Percentiles rank a stretch among this genome's conserved stretches.
phyloP scores from a whole-genome alignment of 2,797 vertebrate species.

The Chaunax sp. region DNA sequence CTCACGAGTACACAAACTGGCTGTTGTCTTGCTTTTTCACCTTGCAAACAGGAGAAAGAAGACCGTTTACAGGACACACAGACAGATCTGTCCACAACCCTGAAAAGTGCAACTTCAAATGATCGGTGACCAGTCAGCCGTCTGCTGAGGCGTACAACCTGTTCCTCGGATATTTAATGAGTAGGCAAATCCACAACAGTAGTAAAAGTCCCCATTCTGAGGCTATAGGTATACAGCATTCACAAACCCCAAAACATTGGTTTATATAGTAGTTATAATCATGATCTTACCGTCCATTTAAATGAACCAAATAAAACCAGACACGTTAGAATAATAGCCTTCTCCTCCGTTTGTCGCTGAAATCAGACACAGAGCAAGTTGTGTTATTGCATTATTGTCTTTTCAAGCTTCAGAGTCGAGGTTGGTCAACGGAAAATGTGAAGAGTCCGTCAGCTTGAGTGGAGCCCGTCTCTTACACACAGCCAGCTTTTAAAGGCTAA shows the following conservation, averaged over 20 bases:
- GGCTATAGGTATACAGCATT: slow-evolving; percentile 61
- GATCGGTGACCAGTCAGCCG: not conserved
- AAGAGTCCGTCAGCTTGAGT: slow-evolving; percentile 13
- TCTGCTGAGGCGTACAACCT: slow-evolving; percentile 14
- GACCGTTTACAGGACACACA: slow-evolving; percentile 37
- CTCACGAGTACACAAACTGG: slow-evolving; percentile 50
- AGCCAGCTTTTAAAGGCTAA: slow-evolving; percentile 29
- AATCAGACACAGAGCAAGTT: slow-evolving; percentile 15
- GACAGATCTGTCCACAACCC: slow-evolving; percentile 9
- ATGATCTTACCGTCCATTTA: slow-evolving; percentile 50
- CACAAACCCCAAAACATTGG: slow-evolving; percentile 71
- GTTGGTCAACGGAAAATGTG: slow-evolving; percentile 6
- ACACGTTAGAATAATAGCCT: slow-evolving; percentile 38
- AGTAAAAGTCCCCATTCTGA: slow-evolving; percentile 68
- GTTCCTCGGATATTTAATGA: slow-evolving; percentile 39
- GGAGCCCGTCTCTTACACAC: slow-evolving; percentile 1
- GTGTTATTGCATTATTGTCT: slow-evolving; percentile 9
- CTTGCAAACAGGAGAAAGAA: slow-evolving; percentile 54
- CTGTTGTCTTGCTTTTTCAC: slow-evolving; percentile 31
- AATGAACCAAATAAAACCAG: slow-evolving; percentile 63
- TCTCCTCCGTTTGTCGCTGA: slow-evolving; percentile 11
- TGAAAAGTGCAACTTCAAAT: slow-evolving; percentile 25
- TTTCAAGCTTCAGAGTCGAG: slow-evolving; percentile 20
- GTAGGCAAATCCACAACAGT: slow-evolving; percentile 64
- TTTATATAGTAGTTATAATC: slow-evolving; percentile 66